These are phyloP conservation scores for Clostera curtula DNA, from an alignment of 2,888 invertebrate genomes.

Conservation along the genomic window DNA sequence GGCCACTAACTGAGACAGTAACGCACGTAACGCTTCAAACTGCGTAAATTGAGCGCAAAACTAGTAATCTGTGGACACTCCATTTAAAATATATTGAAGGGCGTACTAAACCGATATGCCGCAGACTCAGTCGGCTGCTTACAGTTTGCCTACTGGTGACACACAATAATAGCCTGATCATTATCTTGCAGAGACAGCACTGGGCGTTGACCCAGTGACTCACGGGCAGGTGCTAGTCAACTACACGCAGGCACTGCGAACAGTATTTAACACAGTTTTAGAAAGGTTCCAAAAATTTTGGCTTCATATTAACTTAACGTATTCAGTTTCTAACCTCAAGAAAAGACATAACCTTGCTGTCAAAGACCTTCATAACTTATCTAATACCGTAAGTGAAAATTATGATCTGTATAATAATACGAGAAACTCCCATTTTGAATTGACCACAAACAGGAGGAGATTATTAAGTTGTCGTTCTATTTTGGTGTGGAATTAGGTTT, in stretches of 20 bases:
- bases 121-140: too few relatives aligned
- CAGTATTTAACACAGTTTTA: slow-evolving; percentile 20
- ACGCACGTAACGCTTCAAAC: too few relatives aligned
- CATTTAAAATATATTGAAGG: too few relatives aligned
- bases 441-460: neutral
- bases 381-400: slow-evolving; percentile 19
- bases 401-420: neutral
- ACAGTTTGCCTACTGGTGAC: too few relatives aligned
- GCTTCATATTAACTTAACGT: slow-evolving; percentile 21
- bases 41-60: too few relatives aligned
- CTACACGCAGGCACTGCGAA: slow-evolving; percentile 20
- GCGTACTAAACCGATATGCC: too few relatives aligned
- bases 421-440: neutral
- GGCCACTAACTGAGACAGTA: too few relatives aligned
- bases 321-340: slow-evolving; percentile 19
- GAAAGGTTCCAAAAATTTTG: slow-evolving; percentile 25
- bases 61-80: too few relatives aligned
- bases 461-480: neutral
- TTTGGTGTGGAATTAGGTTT: too few relatives aligned
- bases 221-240: slow-evolving; percentile 18
- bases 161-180: too few relatives aligned
- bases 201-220: slow-evolving; percentile 22
- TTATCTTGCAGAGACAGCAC: slow-evolving; percentile 25
- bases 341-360: slow-evolving; percentile 23
- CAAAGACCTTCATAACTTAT: slow-evolving; percentile 22